These are phyloP conservation scores for Eulemur coronatus DNA, from an alignment of 2,797 vertebrate genomes.

Conservation along the genomic window DNA sequence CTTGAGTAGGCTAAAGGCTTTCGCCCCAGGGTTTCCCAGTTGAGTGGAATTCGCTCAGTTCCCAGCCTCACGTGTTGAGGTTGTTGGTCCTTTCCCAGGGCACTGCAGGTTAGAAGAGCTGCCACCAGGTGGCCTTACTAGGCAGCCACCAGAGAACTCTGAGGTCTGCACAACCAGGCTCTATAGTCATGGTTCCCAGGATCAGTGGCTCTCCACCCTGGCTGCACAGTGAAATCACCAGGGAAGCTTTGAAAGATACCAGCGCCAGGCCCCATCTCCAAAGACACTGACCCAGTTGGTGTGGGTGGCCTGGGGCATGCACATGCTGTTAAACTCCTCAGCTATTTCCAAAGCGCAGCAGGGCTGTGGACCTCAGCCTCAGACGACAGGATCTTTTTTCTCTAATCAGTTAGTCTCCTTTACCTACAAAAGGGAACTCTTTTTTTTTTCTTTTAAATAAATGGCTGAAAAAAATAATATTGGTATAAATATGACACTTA, in stretches of 20 bases:
- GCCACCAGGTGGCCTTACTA: neutral
- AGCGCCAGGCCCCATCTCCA: neutral
- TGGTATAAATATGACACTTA: neutral
- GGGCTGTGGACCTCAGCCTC: neutral
- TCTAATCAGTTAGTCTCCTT: neutral
- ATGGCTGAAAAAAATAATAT: neutral
- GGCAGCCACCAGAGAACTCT: neutral
- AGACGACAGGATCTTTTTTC: neutral
- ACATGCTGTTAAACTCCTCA: neutral
- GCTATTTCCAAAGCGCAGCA: neutral
- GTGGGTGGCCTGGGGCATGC: neutral
- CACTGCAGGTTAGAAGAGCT: neutral
- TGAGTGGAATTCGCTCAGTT: neutral
- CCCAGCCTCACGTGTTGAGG: neutral
- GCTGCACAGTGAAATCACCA: neutral
- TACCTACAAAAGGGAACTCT: neutral
- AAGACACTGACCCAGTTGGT: neutral
- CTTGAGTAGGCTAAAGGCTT: neutral
- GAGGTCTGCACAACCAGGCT: neutral
- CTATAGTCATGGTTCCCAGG: neutral
- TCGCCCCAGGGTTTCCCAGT: neutral
- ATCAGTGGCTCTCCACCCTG: neutral
- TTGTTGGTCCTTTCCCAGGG: neutral
- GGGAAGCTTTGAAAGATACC: neutral
- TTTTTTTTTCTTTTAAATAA: neutral